These are phyloP conservation scores for Hydroisotoma schaefferi DNA, from an alignment of 2,888 invertebrate genomes.

Conservation along the genomic window DNA sequence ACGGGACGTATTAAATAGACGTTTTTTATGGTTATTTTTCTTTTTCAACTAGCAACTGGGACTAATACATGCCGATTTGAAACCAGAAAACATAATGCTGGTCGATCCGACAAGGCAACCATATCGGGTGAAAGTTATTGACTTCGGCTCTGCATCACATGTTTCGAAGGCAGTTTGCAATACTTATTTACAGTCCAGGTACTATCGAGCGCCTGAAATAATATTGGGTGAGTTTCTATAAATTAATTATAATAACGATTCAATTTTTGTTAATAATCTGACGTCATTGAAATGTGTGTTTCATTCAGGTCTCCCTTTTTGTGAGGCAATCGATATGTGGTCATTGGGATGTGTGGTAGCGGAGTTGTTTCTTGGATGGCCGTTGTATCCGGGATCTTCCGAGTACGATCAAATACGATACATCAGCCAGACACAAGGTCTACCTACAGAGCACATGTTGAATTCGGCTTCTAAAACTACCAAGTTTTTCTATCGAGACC, in stretches of 20 bases:
- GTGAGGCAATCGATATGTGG: slow-evolving; percentile 99
- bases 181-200: slow-evolving; percentile 97
- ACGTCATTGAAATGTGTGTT: too few relatives aligned
- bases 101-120: slow-evolving; percentile 98
- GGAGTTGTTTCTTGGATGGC: slow-evolving; percentile 98
- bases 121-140: slow-evolving; percentile 98
- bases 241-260: neutral
- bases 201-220: slow-evolving; percentile 96
- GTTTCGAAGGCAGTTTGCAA: slow-evolving; percentile 99
- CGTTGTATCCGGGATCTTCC: slow-evolving; percentile 96
- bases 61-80: slow-evolving; percentile 97
- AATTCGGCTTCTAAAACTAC: slow-evolving; percentile 95
- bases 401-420: slow-evolving; percentile 98
- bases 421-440: slow-evolving; percentile 93
- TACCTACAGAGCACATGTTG: slow-evolving; percentile 97
- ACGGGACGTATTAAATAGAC: neutral
- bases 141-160: slow-evolving; percentile 99
- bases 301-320: slow-evolving; percentile 86
- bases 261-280: slow-evolving; percentile 13
- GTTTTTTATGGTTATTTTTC: neutral
- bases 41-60: slow-evolving; percentile 75
- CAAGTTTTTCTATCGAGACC: slow-evolving; percentile 96
- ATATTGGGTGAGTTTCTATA: slow-evolving; percentile 64
- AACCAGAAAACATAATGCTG: slow-evolving; percentile 99
- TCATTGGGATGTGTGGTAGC: slow-evolving; percentile 99